Conservation (phyloP, 2,888 invertebrate species). For the Stomorhina lunata region DNA sequence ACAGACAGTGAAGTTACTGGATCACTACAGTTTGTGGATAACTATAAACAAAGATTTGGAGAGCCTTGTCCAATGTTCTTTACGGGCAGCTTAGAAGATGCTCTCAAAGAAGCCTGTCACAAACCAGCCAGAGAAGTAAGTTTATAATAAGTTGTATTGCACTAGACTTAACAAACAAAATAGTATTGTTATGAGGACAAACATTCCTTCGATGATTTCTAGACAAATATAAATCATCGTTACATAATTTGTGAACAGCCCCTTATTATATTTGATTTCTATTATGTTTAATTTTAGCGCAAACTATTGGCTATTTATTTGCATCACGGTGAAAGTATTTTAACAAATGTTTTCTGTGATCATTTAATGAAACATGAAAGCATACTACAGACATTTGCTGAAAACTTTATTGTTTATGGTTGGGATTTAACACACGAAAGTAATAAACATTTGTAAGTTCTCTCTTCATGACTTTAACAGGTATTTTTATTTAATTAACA, state of each 20-base stretch:
- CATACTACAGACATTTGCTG: conserved; percentile 92
- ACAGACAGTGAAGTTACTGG: conserved; percentile 92
- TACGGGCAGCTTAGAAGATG: conserved; percentile 94
- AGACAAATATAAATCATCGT: too few relatives aligned
- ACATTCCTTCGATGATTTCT: too few relatives aligned
- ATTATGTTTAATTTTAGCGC: conserved; percentile 83
- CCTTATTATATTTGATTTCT: background rate
- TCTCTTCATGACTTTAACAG: background rate
- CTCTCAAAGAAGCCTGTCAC: conserved; percentile 92
- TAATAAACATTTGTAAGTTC: conserved; percentile 88
- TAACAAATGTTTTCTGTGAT: conserved; percentile 98
- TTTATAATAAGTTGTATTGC: background rate
- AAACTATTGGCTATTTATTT: conserved; percentile 96
- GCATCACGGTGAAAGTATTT: conserved; percentile 96
- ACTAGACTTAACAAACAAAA: too few relatives aligned
- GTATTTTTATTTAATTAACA: conserved; percentile 64
- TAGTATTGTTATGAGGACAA: too few relatives aligned
- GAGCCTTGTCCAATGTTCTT: conserved; percentile 93
- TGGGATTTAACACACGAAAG: conserved; percentile 97
- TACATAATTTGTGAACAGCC: too few relatives aligned
- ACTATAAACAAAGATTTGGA: conserved; percentile 90
- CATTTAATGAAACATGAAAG: conserved; percentile 95
- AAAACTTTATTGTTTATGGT: conserved; percentile 96
- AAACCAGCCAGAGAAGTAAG: conserved; percentile 93
- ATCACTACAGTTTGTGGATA: conserved; percentile 91